phyloP scores from a whole-genome alignment of 2,888 invertebrate species.

The Clanis bilineata region DNA sequence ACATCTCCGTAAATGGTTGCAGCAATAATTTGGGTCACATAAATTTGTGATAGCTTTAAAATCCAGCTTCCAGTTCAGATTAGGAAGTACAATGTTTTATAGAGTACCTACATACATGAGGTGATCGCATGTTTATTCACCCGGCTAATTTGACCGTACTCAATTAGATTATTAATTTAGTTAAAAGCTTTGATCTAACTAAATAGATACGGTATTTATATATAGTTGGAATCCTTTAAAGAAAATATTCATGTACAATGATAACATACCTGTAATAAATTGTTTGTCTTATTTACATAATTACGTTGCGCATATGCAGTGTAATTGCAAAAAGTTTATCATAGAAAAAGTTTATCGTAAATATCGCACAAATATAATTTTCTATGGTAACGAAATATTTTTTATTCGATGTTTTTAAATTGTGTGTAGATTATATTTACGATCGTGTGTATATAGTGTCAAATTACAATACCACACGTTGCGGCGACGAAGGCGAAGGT shows the following conservation, averaged over 20 bases:
- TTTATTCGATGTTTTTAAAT: background rate
- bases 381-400: background rate
- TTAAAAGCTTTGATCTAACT: slow-evolving; percentile 40
- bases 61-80: too few relatives aligned
- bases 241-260: background rate
- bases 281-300: background rate
- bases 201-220: slow-evolving; percentile 20
- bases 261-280: background rate
- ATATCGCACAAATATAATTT: background rate
- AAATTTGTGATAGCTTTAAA: background rate
- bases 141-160: slow-evolving; percentile 31
- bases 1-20: background rate
- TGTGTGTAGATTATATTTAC: background rate
- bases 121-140: slow-evolving; percentile 34
- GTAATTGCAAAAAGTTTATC: too few relatives aligned
- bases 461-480: background rate
- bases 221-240: background rate
- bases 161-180: slow-evolving; percentile 40
- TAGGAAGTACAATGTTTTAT: background rate
- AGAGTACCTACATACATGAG: too few relatives aligned
- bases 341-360: too few relatives aligned
- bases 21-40: background rate
- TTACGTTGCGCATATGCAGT: too few relatives aligned
- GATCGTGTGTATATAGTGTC: background rate
- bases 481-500: background rate